Conservation (phyloP, 2,797 vertebrate genomes). For the Graptemys geographica region DNA sequence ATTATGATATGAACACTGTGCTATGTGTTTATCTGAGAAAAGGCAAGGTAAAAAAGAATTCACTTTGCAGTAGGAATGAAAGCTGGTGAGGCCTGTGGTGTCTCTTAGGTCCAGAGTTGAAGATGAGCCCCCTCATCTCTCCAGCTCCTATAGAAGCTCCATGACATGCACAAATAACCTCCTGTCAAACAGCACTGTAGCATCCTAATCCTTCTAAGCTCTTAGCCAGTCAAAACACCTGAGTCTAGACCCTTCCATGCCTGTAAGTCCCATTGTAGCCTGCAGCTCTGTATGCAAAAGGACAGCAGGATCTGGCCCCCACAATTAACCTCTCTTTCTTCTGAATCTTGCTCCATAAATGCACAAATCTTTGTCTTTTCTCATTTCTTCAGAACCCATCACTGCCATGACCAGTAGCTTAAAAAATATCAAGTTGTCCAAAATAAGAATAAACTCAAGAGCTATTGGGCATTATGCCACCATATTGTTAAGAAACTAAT, state of each 20-base stretch:
- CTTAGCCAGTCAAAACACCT: not conserved
- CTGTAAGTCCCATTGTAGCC: fast-evolving
- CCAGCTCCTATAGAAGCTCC: not conserved
- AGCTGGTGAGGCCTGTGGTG: not conserved
- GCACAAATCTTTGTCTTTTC: not conserved
- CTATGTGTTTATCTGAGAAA: not conserved
- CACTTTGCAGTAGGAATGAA: not conserved
- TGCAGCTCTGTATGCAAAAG: fast-evolving
- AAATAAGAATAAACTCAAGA: not conserved
- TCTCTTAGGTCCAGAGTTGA: not conserved
- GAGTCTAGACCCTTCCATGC: not conserved
- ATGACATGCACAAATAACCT: not conserved
- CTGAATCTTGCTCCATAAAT: not conserved
- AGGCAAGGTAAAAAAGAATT: not conserved
- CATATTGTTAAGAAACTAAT: not conserved
- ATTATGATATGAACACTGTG: too few species aligned
- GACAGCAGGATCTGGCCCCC: not conserved
- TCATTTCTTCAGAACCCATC: not conserved
- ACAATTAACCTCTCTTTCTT: not conserved
- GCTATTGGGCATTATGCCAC: not conserved
- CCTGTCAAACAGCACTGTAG: fast-evolving
- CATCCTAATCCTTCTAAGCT: not conserved
- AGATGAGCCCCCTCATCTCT: not conserved
- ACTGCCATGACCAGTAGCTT: not conserved
- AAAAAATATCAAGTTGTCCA: not conserved